Evolutionary conservation across 2,888 invertebrate species (phyloP), one percentile per base, ranked within the genome.

Genomic region (Andrena chrysosceles): DNA sequence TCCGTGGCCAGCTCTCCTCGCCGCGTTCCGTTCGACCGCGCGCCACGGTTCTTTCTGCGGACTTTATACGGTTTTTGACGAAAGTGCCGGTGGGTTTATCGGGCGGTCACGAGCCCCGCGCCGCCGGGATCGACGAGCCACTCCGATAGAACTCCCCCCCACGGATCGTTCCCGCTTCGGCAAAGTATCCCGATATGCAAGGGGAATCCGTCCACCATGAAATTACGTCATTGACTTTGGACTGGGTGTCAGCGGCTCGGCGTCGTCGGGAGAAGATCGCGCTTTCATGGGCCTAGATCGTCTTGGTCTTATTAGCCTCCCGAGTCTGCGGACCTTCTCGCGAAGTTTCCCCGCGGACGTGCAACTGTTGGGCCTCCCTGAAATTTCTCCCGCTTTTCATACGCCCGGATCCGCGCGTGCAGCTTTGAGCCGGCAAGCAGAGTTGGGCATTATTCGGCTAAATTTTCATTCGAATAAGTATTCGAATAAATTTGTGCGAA

Each of bases 31-130:
- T 68, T 77, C 81, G 71, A 60, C 74, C 63, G 35, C 80, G 23
- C 75, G 69, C 69, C 56, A 71, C 70, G 75, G 77, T 69, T 84
- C 83, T 82, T 89, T 71, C 80, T 67, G 67, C 81, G 76, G 84
- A 85, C 83, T 90, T 91, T 91, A 89, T 85, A 87, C 86, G 77
- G 87, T 87, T 89, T 90, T 88, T 86, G 86, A 89, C 87, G 89
- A 90, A 90, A 90, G 85, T 89, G 85, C 87, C 77, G 68, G 72
- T 66, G 82, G 69, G 82, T 88, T 90, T 89, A 90, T 89, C 85
- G 89, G 42, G 85, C 74, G 64, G 73, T 52, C 68, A 52, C 59
- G 67, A 73, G 48, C 76, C 10, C 49, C 63, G 68, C 52, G 69
- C 49, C 64, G 59, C 35, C 73, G 29, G 69, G 64, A 64, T 75